A percentile compares a stretch with the other conserved stretches of the same genome.
Conservation (phyloP, 2,797 vertebrate genomes). For the Hephaestus fuliginosus region DNA sequence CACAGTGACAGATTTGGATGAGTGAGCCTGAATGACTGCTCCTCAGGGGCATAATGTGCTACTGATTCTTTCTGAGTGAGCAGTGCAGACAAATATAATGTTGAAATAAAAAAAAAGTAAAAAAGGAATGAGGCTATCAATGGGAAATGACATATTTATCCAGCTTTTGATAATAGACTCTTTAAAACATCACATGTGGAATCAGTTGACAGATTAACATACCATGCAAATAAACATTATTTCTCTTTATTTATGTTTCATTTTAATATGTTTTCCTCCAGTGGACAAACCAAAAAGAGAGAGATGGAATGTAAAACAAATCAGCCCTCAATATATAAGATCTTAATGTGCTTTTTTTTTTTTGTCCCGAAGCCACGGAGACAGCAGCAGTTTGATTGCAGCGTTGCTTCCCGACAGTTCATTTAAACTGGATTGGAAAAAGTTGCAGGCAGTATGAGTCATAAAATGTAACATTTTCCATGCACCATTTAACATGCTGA, state of each 20-base stretch:
- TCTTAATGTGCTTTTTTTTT: conserved; percentile 28
- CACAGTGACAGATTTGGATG: conserved; percentile 45
- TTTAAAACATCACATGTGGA: conserved; percentile 17
- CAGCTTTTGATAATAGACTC: conserved; percentile 14
- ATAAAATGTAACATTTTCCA: conserved; percentile 44
- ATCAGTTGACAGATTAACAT: conserved; percentile 4
- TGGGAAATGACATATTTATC: conserved; percentile 15
- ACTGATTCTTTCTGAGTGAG: conserved; percentile 23
- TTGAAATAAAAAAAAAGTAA: conserved; percentile 5
- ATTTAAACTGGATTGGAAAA: conserved; percentile 48
- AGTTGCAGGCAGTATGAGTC: conserved; percentile 55
- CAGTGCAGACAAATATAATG: conserved; percentile 19
- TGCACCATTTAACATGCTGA: conserved; percentile 62
- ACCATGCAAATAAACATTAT: conserved; percentile 4
- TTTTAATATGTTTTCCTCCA: neutral
- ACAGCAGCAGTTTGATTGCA: conserved; percentile 18
- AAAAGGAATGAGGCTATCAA: conserved; percentile 17
- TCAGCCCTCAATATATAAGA: neutral
- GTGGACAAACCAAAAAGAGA: neutral
- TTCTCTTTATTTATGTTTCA: conserved; percentile 17
- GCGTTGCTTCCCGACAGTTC: conserved; percentile 6
- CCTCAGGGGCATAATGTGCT: conserved; percentile 25
- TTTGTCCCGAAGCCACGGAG: neutral
- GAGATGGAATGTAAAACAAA: neutral
- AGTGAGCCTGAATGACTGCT: conserved; percentile 36